Base-by-base conservation (phyloP, 2,888 invertebrate genomes). In the Alsophila aescularia region DNA sequence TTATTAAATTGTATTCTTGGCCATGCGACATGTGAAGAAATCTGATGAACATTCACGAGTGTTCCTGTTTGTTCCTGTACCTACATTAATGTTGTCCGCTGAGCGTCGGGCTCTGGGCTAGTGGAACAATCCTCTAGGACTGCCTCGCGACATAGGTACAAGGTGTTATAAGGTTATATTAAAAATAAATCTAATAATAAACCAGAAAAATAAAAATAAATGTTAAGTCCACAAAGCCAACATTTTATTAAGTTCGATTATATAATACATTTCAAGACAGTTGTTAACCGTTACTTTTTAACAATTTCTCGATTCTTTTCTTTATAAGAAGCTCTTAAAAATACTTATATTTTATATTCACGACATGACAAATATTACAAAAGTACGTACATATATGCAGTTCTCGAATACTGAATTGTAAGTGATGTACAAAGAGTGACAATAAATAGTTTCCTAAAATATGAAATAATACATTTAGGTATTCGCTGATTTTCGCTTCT, bases 381-480 rank as follows among this genome's bases (percentile, higher is more conserved):
- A 44, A 43, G 27, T 52, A 35, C 39, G 35, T 48, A 42, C 27
- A 52, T 35, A 15, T 48, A 48, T 49, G 44, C 18, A 50, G 35
- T 31, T 49, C 21, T 51, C 21, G 31, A 56, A 51, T 50, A 55
- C 55, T 56, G 55, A 32, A 40, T 21, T 24, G 37, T 53, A 77
- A 79, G 77, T 75, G 76, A 75, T 80, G 79, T 74, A 79, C 82
- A 79, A 81, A 78, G 83, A 85, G 81, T 83, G 79, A 82, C 81
- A 85, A 85, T 86, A 85, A 86, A 85, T 85, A 84, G 81, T 85
- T 85, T 76, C 79, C 83, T 77, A 81, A 83, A 79, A 83, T 83
- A 79, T 77, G 77, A 77, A 78, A 75, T 80, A 42, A 40, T 48
- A 42, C 21, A 31, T 21, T 41, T 18, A n/a, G n/a, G n/a, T n/a